Conservation (phyloP, 2,113 vertebrate species). For the Penelope pileata region DNA sequence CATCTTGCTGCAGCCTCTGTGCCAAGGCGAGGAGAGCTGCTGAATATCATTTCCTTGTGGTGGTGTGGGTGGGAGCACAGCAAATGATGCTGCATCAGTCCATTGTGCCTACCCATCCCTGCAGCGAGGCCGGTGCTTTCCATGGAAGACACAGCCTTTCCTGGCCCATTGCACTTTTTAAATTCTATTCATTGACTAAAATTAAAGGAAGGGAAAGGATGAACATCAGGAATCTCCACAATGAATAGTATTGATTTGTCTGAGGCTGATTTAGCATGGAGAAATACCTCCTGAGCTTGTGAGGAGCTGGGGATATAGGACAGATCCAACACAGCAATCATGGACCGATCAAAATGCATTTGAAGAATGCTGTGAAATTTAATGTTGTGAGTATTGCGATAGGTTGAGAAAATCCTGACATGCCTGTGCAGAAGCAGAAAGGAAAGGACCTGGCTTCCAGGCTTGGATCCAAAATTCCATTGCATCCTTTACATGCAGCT, state of each 20-base stretch:
- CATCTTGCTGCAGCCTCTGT: not conserved
- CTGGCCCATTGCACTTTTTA: not conserved
- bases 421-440: not conserved
- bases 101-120: not conserved
- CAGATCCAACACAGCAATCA: not conserved
- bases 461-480: not conserved
- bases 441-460: not conserved
- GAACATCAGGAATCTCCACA: not conserved
- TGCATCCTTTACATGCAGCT: fast-evolving
- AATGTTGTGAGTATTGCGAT: not conserved
- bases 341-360: not conserved
- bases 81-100: slow-evolving; percentile 23
- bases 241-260: not conserved
- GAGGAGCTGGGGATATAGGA: not conserved
- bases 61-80: slow-evolving; percentile 1
- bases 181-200: not conserved
- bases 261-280: not conserved
- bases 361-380: not conserved
- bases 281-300: not conserved
- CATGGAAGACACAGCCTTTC: slow-evolving; percentile 1
- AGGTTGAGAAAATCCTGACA: not conserved
- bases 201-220: not conserved
- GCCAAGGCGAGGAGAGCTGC: slow-evolving; percentile 31
- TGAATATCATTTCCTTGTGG: slow-evolving; percentile 17
- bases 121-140: not conserved